Evolutionary conservation across 2,113 vertebrate genomes (phyloP).

Genomic region (Ranitomeya imitator): DNA sequence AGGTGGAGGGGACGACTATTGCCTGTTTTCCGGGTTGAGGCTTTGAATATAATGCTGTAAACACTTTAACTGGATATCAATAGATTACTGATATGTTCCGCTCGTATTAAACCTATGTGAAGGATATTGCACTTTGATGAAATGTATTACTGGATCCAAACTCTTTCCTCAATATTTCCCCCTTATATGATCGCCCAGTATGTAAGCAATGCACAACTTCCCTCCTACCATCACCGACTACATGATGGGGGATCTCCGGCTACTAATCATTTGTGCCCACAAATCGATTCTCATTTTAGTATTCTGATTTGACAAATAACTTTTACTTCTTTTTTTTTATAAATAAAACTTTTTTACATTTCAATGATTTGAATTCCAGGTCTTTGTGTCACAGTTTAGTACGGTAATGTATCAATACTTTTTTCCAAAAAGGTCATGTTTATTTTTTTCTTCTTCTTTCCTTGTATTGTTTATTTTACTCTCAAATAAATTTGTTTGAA

Average conservation of each 20-base stretch:
- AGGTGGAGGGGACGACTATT: background rate
- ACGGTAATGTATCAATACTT: constrained; percentile 73
- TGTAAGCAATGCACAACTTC: background rate
- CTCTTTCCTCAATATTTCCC: background rate
- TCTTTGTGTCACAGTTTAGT: constrained; percentile 71
- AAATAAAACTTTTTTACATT: constrained; percentile 57
- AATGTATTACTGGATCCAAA: background rate
- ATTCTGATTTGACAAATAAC: constrained; percentile 62
- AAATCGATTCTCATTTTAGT: constrained; percentile 58
- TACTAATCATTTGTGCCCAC: constrained; percentile 16
- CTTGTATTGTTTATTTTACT: constrained; percentile 80
- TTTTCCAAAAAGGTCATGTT: constrained; percentile 61
- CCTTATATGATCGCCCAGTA: background rate
- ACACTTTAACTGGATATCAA: background rate
- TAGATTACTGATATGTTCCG: background rate
- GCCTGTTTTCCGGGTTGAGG: background rate
- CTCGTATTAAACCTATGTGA: background rate
- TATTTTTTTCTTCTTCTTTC: constrained; percentile 66
- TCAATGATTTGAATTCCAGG: constrained; percentile 71
- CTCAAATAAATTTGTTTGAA: constrained; percentile 83
- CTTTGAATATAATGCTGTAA: background rate
- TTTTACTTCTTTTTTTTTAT: constrained; percentile 60
- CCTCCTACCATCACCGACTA: background rate
- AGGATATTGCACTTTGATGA: constrained; percentile 4
- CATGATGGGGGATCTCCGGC: background rate